Base-by-base conservation (phyloP, 1,140 invertebrate species). In the Bombus soroeensis region DNA sequence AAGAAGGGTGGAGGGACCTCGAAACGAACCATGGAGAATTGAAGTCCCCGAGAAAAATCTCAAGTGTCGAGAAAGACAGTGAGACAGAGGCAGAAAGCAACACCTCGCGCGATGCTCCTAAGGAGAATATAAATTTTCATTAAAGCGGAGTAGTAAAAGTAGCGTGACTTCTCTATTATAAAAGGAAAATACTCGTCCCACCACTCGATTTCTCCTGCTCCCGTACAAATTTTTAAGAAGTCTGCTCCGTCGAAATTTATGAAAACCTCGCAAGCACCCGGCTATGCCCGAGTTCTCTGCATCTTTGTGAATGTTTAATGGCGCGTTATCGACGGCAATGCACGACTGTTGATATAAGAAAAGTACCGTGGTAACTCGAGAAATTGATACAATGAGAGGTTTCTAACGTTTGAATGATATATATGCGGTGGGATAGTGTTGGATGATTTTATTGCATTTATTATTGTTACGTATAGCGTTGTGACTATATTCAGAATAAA, bases 51-150 rank as follows among this genome's bases (percentile, higher is more conserved):
- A 57, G 80, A 89, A 89, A 89, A 89, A 87, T 87, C 68, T 89
- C 71, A 39, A 86, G 75, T 79, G 87, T 72, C 53, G 64, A 34
- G 41, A 83, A 28, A 53, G 32, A 57, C 59, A 53, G 34, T 22
- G 2, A n/a, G 47, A 22, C 9, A 74, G 66, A 22, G 34, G 34
- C 43, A 22, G 59, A 64, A 47, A 64, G 79, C 43, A 71, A 78
- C 57, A 68, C 18, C 66, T 72, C 59, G 59, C 39, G 47, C 72
- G 57, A 28, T 47, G 34, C 12, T 39, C 59, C 43, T 53, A 81
- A 74, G 88, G 68, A 80, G 87, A 89, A 89, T 86, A 89, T 89
- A 85, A 89, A 86, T 89, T 89, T 89, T 88, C 80, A 89, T 89
- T 89, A 88, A 89, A 84, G 83, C 72, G 41, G 37, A 43, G 37